phyloP scores from a whole-genome alignment of 2,888 invertebrate genomes.

The Melanostoma mellinum region DNA sequence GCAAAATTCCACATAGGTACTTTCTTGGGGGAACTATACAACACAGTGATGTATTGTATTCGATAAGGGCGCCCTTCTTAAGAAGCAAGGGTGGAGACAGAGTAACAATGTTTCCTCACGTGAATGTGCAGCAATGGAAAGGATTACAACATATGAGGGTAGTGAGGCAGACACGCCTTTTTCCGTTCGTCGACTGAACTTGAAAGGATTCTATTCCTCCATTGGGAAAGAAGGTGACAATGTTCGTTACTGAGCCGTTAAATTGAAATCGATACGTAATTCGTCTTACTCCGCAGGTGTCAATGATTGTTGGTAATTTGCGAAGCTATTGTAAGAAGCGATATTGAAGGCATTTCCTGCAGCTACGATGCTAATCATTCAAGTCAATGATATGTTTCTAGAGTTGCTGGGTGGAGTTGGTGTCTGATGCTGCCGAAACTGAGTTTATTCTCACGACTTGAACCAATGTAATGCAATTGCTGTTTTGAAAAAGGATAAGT shows the following conservation, averaged over 20 bases:
- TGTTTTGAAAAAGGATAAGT: no score
- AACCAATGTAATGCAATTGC: no score
- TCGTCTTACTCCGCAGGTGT: conserved; percentile 39
- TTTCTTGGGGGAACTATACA: conserved; percentile 11
- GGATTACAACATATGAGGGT: conserved; percentile 50
- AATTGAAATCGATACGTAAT: conserved; percentile 65
- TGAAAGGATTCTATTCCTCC: conserved; percentile 46
- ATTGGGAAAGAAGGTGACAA: conserved; percentile 56
- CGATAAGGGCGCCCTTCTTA: conserved; percentile 37
- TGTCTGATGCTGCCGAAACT: no score
- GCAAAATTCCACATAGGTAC: background rate
- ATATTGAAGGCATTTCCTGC: background rate
- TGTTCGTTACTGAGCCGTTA: conserved; percentile 67
- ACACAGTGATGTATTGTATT: conserved; percentile 20
- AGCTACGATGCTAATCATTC: background rate
- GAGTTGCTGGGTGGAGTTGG: no score
- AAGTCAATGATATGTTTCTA: no score
- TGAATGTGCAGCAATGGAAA: conserved; percentile 38
- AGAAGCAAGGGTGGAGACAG: conserved; percentile 54
- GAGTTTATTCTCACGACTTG: no score
- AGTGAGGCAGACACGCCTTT: conserved; percentile 62
- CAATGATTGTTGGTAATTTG: conserved; percentile 58
- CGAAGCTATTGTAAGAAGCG: conserved; percentile 32
- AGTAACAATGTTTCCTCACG: conserved; percentile 41
- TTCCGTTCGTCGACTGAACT: conserved; percentile 56